Conservation (phyloP, 2,797 vertebrate genomes). For the Phyllotis vaccarum region DNA sequence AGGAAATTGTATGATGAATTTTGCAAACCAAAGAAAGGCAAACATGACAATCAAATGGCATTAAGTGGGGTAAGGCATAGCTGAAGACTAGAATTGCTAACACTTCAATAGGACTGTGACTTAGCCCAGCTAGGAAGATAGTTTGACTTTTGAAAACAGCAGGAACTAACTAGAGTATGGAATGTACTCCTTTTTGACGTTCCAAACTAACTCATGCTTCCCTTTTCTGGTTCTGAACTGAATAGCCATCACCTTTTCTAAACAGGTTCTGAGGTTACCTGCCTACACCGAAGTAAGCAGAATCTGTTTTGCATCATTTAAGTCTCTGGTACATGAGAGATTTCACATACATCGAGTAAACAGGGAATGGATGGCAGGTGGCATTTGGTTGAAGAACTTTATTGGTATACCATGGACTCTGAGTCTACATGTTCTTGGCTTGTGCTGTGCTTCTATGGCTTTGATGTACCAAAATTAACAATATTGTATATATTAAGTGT, state of each 20-base stretch:
- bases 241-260: neutral
- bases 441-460: neutral
- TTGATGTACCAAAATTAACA: constrained; percentile 50
- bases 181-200: neutral
- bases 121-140: neutral
- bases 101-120: neutral
- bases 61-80: neutral
- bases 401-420: neutral
- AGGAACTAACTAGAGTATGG: neutral
- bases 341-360: constrained; percentile 20
- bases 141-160: too few relatives aligned
- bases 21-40: constrained; percentile 50
- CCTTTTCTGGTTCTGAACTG: neutral
- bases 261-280: neutral
- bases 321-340: neutral
- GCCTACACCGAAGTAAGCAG: neutral
- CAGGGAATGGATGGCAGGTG: neutral
- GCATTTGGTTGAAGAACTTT: constrained; percentile 27
- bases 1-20: neutral
- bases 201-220: neutral
- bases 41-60: neutral
- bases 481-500: constrained; percentile 4
- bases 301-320: neutral
- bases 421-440: constrained; percentile 23
- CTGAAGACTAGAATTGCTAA: neutral